These are phyloP conservation scores for Peromyscus polionotus DNA, from an alignment of 2,113 vertebrate genomes.

Conservation along the genomic window DNA sequence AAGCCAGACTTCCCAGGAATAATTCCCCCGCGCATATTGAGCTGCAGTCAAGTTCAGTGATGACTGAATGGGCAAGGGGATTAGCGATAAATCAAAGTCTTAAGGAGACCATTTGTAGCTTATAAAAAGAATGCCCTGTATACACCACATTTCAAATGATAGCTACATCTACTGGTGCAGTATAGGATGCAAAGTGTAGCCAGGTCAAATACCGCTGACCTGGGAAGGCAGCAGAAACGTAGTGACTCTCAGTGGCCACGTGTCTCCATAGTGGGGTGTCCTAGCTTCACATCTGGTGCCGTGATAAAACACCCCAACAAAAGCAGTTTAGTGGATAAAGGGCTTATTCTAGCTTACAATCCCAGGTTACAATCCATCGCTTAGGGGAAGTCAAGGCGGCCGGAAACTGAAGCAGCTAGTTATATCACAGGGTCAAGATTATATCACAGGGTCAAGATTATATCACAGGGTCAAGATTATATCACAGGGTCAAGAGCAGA, in stretches of 20 bases:
- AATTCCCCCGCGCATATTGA: neutral
- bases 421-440: neutral
- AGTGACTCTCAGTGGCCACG: neutral
- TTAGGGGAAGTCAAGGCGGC: neutral
- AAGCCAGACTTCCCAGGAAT: neutral
- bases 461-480: too few relatives aligned
- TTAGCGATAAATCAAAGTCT: neutral
- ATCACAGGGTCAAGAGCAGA: neutral
- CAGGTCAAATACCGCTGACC: neutral
- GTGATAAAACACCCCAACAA: neutral
- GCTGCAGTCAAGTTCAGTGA: neutral
- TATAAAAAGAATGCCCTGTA: neutral
- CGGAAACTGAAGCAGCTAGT: neutral
- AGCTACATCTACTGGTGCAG: neutral
- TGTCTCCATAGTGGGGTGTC: neutral
- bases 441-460: neutral
- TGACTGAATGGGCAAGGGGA: neutral
- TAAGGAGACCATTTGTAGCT: neutral
- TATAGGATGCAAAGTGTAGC: neutral
- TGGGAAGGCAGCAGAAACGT: neutral
- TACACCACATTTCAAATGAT: slow-evolving; percentile 1
- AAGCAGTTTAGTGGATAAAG: neutral
- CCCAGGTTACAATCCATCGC: neutral
- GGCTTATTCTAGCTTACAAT: neutral
- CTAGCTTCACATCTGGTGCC: neutral